Evolutionary conservation across 1,140 invertebrate genomes (phyloP), one percentile per base, ranked within the genome.

Genomic region (Batillaria attramentaria): DNA sequence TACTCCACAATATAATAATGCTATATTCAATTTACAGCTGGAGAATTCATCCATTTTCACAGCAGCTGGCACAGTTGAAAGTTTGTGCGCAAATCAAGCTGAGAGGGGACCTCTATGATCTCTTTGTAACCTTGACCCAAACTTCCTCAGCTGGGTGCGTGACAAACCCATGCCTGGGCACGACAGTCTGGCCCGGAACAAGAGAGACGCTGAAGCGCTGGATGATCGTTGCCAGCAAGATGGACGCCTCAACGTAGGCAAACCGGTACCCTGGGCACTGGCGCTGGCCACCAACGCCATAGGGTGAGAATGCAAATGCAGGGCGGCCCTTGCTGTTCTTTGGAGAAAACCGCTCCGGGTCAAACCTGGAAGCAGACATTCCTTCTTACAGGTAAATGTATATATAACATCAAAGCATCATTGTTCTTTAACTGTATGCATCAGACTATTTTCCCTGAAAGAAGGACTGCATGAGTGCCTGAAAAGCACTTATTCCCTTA

Each of bases 251-350:
- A 20, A 77, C 31, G 69, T 87, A 84, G 28, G 86, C 81, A 83
- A 89, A 86, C 60, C 79, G 77, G 65, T 86, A 81, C 0, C 86
- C 89, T 35, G 89, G 89, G 79, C 89, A 90, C 18, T 79, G 80
- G 50, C 89, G 80, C 75, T 89, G 89, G 0, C 89, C 89, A 77
- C 87, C 88, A 87, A 90, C 89, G 42, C 89, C 90, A 85, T 88
- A 91, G 42, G 89, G 88, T 54, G 80, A 60, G 78, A 90, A 90
- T 10, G 85, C 79, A 37, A 87, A 77, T 3, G 81, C 1, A 65
- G 84, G 83, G 72, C 81, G 77, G 13, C 16, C 77, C 57, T 87
- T 87, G 41, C 46, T 74, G 35, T 85, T 83, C 43, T 87, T 83
- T 50, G 72, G 16, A 50, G 70, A 84, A 65, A 90, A 90, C 50